Evolutionary conservation across 92 coral and sea anemone genomes (phyloP).

Genomic region (Porites evermanni): DNA sequence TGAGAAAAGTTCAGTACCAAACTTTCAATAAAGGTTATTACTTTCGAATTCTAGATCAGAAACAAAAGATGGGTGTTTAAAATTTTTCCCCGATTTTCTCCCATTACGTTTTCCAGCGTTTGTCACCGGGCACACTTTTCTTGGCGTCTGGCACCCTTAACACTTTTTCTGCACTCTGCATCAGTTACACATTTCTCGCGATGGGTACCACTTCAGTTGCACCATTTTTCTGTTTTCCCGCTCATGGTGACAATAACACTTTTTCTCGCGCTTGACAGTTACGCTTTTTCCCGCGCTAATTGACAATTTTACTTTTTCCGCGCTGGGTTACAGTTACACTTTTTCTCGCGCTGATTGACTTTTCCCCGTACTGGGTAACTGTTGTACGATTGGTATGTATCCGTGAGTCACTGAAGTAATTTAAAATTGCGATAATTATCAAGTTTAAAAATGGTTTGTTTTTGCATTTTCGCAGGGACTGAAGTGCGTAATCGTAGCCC

Average conservation of each 20-base stretch:
- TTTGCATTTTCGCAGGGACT: constrained; percentile 60
- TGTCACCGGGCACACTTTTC: neutral
- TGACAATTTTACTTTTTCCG: neutral
- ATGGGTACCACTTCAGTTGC: too few species aligned
- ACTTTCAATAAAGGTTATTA: neutral
- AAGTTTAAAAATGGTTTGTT: neutral
- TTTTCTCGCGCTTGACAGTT: neutral
- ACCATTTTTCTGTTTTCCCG: too few species aligned
- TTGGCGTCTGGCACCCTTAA: neutral
- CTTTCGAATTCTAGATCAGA: neutral
- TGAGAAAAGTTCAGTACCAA: neutral
- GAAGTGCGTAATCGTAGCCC: constrained; percentile 84
- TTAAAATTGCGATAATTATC: neutral
- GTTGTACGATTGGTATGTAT: neutral
- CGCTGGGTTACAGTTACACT: neutral
- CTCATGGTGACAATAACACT: neutral
- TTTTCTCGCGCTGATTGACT: neutral
- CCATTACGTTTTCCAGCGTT: neutral
- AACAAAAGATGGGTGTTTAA: too few species aligned
- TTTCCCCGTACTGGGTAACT: neutral
- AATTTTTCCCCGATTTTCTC: neutral
- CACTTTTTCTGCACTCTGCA: too few species aligned
- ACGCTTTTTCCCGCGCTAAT: neutral
- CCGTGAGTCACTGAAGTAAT: neutral
- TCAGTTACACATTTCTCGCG: too few species aligned